Conservation (phyloP, 2,888 invertebrate species). For the Calameuta pallipes region DNA sequence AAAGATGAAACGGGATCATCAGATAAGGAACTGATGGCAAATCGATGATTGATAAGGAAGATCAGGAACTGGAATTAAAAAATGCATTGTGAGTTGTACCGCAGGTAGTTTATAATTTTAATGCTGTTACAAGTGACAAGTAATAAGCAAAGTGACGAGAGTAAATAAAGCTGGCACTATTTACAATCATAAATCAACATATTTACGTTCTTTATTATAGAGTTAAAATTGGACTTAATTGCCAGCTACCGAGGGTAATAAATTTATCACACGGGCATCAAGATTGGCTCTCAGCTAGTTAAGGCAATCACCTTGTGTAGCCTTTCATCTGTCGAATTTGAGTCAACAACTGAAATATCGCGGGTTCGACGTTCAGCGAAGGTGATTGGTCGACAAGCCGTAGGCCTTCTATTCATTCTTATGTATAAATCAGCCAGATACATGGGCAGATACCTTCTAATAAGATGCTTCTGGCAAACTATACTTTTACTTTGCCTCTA, state of each 20-base stretch:
- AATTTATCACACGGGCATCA: background rate
- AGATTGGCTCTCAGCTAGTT: background rate
- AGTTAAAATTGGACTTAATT: conserved; percentile 9
- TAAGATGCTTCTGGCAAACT: background rate
- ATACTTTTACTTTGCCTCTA: background rate
- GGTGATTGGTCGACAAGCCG: background rate
- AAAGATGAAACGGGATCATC: background rate
- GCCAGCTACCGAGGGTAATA: conserved; percentile 1
- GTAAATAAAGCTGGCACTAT: background rate
- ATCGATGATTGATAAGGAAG: background rate
- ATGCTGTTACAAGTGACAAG: background rate
- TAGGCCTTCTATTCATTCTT: background rate
- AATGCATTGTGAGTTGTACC: background rate
- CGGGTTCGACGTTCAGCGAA: background rate
- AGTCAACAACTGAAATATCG: conserved; percentile 3
- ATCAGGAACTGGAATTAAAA: background rate
- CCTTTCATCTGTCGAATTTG: conserved; percentile 12
- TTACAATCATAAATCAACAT: background rate
- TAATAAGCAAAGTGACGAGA: background rate
- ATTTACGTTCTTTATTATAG: background rate
- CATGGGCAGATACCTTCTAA: background rate
- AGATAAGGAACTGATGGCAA: background rate
- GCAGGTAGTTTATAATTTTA: background rate
- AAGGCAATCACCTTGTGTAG: conserved; percentile 4
- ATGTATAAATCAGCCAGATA: background rate